Evolutionary conservation across 2,888 invertebrate genomes (phyloP), one percentile per base, ranked within the genome.

Genomic region (Hartigia nigra): DNA sequence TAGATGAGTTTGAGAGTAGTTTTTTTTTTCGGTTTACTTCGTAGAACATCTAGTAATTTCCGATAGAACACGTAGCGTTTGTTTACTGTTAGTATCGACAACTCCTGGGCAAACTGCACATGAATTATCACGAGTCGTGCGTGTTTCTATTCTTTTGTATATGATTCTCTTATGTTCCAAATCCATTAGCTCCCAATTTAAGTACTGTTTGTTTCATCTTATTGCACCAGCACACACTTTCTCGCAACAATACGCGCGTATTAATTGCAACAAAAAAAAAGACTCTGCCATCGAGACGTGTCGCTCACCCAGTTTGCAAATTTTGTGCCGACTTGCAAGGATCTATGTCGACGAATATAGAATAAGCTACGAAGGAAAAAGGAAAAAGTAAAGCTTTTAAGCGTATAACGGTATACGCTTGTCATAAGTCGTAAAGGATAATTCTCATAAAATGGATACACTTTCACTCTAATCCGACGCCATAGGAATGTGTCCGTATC

Each of bases 1-100:
- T 78, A 31, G 70, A 39, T 75, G 35, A 72, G 72, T 32, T 72
- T 31, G 72, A 55, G 55, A 55, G 55, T 23, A 55, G 14, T 55
- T 23, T 23, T 55, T 34, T 34, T 23, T 55, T 55, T 55, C 23
- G 2, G 23, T 23, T 55, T 55, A 23, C 9, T 55, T 55, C 9
- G 23, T 23, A 55, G 23, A 23, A 55, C 55, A 2, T 55, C 55
- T 55, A 23, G 55, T 23, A 5, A 1, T 55, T 55, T 55, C 9
- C 23, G 55, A 23, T 9, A 14, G 55, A 55, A 2, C 23, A 55
- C 23, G 55, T 23, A 23, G 55, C 23, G 55, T 2, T 2, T 9
- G 23, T 55, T 23, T 55, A 55, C 23, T 14, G 9, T 55, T 55
- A 9, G 23, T 55, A 55, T 23, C 23, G 14, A 55, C 9, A 23